These are phyloP conservation scores for Subacronicta megacephala DNA, from an alignment of 2,888 invertebrate genomes.

Conservation along the genomic window DNA sequence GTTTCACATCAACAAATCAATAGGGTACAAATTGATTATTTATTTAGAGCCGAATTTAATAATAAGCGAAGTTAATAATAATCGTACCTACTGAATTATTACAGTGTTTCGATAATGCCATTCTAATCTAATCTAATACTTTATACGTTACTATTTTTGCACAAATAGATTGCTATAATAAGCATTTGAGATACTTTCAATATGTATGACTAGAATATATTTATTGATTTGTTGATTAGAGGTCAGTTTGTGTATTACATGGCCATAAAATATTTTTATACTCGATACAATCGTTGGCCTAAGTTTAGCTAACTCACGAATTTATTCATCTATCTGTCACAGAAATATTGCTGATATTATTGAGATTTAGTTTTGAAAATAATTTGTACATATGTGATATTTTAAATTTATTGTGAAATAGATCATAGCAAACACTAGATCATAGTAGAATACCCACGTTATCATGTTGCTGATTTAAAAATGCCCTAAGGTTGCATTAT, in stretches of 20 bases:
- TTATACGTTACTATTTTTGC: conserved; percentile 19
- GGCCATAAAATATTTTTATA: conserved; percentile 39
- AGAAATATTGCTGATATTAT: conserved; percentile 78
- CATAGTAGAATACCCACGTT: conserved; percentile 77
- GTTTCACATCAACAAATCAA: conserved; percentile 53
- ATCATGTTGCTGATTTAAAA: conserved; percentile 69
- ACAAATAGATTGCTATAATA: conserved; percentile 29
- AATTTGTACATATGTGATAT: conserved; percentile 89
- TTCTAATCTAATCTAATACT: neutral
- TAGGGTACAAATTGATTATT: neutral
- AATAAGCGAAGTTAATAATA: conserved; percentile 8
- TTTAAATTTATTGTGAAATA: conserved; percentile 87
- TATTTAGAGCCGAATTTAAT: no score
- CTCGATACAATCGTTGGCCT: conserved; percentile 50
- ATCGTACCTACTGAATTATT: no score
- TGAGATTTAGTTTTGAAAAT: conserved; percentile 78
- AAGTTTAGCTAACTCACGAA: conserved; percentile 59
- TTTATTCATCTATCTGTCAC: conserved; percentile 67
- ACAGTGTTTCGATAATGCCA: no score
- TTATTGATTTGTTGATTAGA: conserved; percentile 56
- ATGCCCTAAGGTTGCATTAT: conserved; percentile 61
- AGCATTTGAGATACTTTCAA: conserved; percentile 1
- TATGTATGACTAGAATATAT: conserved; percentile 3
- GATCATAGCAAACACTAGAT: conserved; percentile 74
- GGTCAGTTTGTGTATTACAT: conserved; percentile 33